phyloP scores from a whole-genome alignment of 1,140 invertebrate species.

The Armadillidium nasatum region DNA sequence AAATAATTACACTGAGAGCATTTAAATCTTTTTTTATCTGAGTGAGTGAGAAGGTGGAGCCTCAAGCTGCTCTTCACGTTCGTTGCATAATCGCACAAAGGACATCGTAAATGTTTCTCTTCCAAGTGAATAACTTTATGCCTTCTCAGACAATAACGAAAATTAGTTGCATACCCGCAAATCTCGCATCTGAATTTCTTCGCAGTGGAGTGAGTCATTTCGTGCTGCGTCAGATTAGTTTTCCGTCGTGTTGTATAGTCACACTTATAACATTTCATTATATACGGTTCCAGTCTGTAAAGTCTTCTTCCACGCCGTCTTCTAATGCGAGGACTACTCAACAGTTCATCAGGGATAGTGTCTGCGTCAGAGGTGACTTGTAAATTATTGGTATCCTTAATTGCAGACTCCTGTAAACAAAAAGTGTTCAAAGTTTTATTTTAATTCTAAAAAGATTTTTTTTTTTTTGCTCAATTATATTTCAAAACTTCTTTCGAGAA shows the following conservation, averaged over 20 bases:
- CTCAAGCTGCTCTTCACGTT: not conserved
- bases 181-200: not conserved
- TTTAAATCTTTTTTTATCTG: not conserved
- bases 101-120: not conserved
- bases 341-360: no score
- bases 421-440: not conserved
- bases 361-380: no score
- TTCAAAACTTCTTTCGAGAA: not conserved
- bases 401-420: no score
- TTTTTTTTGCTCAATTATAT: not conserved
- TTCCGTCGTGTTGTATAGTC: not conserved
- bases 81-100: not conserved
- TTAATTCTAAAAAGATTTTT: not conserved
- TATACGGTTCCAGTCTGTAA: not conserved
- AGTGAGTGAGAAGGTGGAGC: not conserved
- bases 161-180: not conserved
- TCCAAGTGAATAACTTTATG: not conserved
- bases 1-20: not conserved
- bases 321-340: not conserved
- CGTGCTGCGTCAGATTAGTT: not conserved
- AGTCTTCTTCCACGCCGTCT: not conserved
- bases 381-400: no score
- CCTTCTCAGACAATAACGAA: not conserved
- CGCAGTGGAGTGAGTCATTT: not conserved
- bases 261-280: slow-evolving; percentile 1